Evolutionary conservation across 2,797 vertebrate genomes (phyloP).

Genomic region (Thalassophryne amazonica): DNA sequence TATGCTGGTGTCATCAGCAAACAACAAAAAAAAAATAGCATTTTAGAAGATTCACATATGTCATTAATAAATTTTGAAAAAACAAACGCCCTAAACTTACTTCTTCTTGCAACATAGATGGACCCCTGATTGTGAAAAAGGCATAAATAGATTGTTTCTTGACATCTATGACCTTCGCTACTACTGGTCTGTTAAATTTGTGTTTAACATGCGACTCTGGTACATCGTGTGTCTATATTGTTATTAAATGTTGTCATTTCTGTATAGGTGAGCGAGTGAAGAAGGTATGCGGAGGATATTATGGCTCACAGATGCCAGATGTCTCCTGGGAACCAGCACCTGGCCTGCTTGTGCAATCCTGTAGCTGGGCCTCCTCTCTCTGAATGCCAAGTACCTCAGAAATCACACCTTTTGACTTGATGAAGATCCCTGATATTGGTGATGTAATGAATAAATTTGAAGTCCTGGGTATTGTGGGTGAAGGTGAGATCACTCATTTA

Average conservation of each 20-base stretch:
- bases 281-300: slow-evolving; percentile 59
- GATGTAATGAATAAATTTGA: slow-evolving; percentile 99
- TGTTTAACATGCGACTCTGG: no score
- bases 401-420: slow-evolving; percentile 89
- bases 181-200: no score
- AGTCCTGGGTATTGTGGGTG: slow-evolving; percentile 99
- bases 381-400: slow-evolving; percentile 78
- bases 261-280: slow-evolving; percentile 33
- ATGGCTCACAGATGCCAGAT: slow-evolving; percentile 50
- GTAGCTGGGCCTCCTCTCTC: slow-evolving; percentile 48
- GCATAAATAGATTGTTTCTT: no score
- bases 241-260: slow-evolving; percentile 21
- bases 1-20: no score
- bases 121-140: no score
- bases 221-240: background rate
- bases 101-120: no score
- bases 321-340: slow-evolving; percentile 40
- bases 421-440: slow-evolving; percentile 97
- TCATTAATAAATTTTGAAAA: no score
- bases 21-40: no score
- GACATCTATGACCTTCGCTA: background rate
- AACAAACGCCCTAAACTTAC: no score
- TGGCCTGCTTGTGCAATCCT: slow-evolving; percentile 55
- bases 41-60: no score
- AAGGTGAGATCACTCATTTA: slow-evolving; percentile 84